A percentile compares a stretch with the other conserved stretches of the same genome.
phyloP scores from a whole-genome alignment of 2,888 invertebrate species.

The Xestia c-nigrum region DNA sequence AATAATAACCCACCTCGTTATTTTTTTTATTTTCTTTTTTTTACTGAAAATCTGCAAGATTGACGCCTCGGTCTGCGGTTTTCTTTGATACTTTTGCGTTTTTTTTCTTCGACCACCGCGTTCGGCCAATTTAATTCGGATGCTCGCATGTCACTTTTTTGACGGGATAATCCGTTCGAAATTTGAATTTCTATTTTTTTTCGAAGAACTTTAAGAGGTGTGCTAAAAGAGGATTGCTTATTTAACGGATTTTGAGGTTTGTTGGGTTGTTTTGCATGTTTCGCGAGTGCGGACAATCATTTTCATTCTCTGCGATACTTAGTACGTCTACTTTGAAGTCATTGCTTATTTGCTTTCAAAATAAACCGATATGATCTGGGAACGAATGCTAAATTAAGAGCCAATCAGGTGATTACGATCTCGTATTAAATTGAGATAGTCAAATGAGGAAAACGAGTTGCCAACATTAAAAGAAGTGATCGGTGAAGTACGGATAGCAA shows the following conservation, averaged over 20 bases:
- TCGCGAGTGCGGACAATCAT: constrained; percentile 40
- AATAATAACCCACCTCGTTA: constrained; percentile 81
- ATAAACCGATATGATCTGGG: constrained; percentile 60
- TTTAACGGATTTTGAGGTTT: constrained; percentile 46
- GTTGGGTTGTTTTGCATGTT: constrained; percentile 44
- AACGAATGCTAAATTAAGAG: constrained; percentile 52
- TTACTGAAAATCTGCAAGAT: constrained; percentile 85
- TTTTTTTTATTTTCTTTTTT: constrained; percentile 80
- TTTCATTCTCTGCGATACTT: constrained; percentile 52
- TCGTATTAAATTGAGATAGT: constrained; percentile 59
- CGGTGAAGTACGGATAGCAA: constrained; percentile 32
- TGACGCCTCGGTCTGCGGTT: constrained; percentile 79
- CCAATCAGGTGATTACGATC: constrained; percentile 60
- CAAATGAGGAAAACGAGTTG: constrained; percentile 52
- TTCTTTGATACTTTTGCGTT: constrained; percentile 75
- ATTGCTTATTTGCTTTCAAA: constrained; percentile 59
- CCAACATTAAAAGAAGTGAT: constrained; percentile 4
- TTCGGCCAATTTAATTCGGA: constrained; percentile 75
- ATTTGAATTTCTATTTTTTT: constrained; percentile 55
- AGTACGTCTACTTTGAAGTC: constrained; percentile 47
- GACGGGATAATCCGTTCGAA: constrained; percentile 81
- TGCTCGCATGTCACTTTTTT: constrained; percentile 80
- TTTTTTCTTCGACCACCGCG: constrained; percentile 74
- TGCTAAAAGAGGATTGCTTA: constrained; percentile 58
- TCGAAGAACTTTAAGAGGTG: constrained; percentile 50